A percentile compares a stretch with the other conserved stretches of the same genome.
These are phyloP conservation scores for Sinhomidia bicolor DNA, from an alignment of 2,888 invertebrate species.

Conservation along the genomic window DNA sequence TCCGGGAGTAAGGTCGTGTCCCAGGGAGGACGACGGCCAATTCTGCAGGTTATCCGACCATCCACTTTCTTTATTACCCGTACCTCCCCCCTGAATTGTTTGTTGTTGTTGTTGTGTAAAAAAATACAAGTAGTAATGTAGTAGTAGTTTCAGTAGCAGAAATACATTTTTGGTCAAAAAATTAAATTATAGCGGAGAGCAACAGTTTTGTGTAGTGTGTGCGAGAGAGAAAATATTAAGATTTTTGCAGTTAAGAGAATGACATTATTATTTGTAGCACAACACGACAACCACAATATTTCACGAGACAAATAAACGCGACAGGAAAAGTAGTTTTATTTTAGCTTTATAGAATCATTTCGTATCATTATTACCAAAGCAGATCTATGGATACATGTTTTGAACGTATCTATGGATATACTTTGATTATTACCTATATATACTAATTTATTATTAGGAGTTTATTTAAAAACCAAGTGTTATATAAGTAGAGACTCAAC, in stretches of 20 bases:
- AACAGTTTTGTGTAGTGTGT: conserved; percentile 11
- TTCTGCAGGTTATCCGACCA: conserved; percentile 85
- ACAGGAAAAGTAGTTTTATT: no score
- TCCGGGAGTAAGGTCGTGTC: conserved; percentile 92
- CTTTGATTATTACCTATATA: no score
- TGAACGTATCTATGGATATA: no score
- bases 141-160: conserved; percentile 35
- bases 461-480: no score
- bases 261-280: not conserved
- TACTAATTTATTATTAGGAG: no score
- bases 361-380: no score
- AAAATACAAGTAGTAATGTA: conserved; percentile 15
- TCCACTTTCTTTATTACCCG: conserved; percentile 86
- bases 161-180: conserved; percentile 16
- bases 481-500: no score
- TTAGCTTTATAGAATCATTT: no score
- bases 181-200: not conserved
- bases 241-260: not conserved
- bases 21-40: conserved; percentile 83
- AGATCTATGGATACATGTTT: no score
- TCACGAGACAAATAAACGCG: conserved; percentile 30
- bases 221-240: not conserved
- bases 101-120: conserved; percentile 41
- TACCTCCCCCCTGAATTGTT: conserved; percentile 83
- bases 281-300: conserved; percentile 20